Conservation (phyloP, 2,113 vertebrate genomes). For the Tachysurus fulvidraco region DNA sequence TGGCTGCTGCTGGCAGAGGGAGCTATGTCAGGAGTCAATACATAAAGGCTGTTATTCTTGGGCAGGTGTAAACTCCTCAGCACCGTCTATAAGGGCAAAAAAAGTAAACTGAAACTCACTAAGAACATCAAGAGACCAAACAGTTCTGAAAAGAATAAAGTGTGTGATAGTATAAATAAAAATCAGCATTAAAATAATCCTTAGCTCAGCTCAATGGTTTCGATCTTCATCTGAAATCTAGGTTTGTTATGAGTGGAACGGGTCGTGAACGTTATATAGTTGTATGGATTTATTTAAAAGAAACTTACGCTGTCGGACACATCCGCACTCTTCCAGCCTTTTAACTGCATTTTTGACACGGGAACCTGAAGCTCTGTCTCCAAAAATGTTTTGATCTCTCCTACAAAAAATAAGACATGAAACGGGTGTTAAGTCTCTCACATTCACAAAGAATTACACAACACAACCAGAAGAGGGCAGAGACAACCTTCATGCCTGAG, state of each 20-base stretch:
- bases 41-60: constrained; percentile 98
- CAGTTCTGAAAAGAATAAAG: background rate
- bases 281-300: background rate
- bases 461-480: constrained; percentile 32
- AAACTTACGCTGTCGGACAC: constrained; percentile 93
- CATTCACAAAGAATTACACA: background rate
- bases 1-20: constrained; percentile 88
- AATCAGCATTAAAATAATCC: background rate
- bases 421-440: background rate
- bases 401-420: constrained; percentile 65
- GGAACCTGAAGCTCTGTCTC: constrained; percentile 94
- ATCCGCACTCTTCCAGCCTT: constrained; percentile 97
- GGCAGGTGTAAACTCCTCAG: constrained; percentile 96
- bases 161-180: background rate
- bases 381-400: constrained; percentile 93
- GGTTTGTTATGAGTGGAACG: background rate
- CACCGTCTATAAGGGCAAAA: constrained; percentile 76
- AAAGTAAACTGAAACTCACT: background rate
- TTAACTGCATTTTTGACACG: constrained; percentile 95
- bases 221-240: background rate
- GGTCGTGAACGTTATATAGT: background rate
- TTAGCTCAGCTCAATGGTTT: background rate
- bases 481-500: background rate
- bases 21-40: constrained; percentile 93
- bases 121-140: background rate